Percentiles rank a stretch among this genome's conserved stretches.
phyloP scores from a whole-genome alignment of 2,888 invertebrate species.

The Polyommatus iphigenia region DNA sequence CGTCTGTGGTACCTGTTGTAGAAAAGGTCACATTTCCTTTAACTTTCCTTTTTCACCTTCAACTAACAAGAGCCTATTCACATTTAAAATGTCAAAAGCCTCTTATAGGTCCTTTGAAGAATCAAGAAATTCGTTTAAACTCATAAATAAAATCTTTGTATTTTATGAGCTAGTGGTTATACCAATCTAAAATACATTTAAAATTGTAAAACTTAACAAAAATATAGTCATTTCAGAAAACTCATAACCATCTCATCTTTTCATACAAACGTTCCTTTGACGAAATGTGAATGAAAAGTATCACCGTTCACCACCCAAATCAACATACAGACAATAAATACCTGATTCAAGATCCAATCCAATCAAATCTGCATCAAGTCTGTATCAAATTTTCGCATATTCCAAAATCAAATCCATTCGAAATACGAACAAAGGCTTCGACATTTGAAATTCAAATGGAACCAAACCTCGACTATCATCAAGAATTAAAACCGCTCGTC shows the following conservation, averaged over 20 bases:
- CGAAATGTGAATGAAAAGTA: not conserved
- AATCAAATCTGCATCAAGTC: not conserved
- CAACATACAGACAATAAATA: not conserved
- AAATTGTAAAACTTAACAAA: not conserved
- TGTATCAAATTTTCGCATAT: not conserved
- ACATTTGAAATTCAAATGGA: constrained; percentile 18
- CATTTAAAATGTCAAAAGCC: not conserved
- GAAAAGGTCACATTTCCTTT: not conserved
- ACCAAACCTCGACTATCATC: constrained; percentile 14
- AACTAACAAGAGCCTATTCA: not conserved
- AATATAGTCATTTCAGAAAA: not conserved
- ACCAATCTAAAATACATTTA: not conserved
- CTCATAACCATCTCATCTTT: not conserved
- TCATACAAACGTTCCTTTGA: not conserved
- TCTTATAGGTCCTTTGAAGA: not conserved
- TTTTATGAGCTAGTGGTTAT: not conserved
- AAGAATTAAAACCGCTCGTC: constrained; percentile 7
- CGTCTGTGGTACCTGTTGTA: not conserved
- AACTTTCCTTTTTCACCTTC: not conserved
- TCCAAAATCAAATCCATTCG: constrained; percentile 8
- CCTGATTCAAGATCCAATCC: not conserved
- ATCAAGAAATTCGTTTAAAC: not conserved
- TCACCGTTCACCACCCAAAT: not conserved
- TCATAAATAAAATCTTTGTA: not conserved
- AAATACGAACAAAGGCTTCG: not conserved